Conservation (phyloP, 1,140 invertebrate genomes). For the Aphidius ervi region DNA sequence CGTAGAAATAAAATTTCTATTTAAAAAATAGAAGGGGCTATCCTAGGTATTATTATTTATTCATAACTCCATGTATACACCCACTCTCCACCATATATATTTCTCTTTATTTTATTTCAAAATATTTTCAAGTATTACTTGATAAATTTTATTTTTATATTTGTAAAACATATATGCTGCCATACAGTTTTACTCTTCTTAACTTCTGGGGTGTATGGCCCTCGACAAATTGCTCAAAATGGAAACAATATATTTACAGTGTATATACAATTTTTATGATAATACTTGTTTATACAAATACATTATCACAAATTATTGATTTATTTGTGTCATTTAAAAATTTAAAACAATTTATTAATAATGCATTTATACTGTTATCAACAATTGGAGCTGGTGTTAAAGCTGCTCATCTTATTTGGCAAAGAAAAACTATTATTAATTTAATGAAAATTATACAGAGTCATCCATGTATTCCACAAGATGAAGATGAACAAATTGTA, state of each 20-base stretch:
- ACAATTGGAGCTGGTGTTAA: constrained; percentile 6
- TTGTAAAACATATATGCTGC: background rate
- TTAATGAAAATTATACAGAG: background rate
- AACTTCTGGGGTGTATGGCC: constrained; percentile 10
- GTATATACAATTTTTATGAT: constrained; percentile 3
- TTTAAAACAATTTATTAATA: constrained; percentile 8
- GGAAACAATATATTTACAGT: background rate
- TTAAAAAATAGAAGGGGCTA: no score
- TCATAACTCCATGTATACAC: no score
- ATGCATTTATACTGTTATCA: constrained; percentile 5
- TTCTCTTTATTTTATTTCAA: no score
- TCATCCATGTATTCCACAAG: constrained; percentile 5
- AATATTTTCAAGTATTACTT: no score
- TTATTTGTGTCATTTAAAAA: constrained; percentile 1
- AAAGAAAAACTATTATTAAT: background rate
- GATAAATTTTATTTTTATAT: no score
- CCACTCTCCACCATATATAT: no score
- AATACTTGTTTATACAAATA: constrained; percentile 4
- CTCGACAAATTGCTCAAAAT: background rate
- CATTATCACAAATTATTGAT: constrained; percentile 6
- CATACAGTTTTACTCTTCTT: constrained; percentile 5
- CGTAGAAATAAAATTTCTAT: no score
- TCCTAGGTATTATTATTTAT: no score
- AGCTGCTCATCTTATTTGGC: constrained; percentile 1
- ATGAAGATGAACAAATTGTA: background rate